These are phyloP conservation scores for Craniophora ligustri DNA, from an alignment of 2,888 invertebrate species.

Conservation along the genomic window DNA sequence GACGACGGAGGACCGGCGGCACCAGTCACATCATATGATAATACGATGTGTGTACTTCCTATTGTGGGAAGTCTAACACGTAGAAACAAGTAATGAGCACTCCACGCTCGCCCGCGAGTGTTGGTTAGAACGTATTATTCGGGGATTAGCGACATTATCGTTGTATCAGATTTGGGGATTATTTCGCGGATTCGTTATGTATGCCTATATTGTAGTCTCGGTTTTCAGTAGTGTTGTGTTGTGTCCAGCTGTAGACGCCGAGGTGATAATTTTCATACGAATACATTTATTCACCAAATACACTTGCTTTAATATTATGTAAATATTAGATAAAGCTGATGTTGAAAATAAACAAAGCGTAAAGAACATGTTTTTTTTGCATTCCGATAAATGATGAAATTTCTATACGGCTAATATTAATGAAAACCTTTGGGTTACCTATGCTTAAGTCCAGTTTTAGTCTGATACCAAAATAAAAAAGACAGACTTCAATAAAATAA, in stretches of 20 bases:
- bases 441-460: too few relatives aligned
- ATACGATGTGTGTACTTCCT: background rate
- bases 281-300: too few relatives aligned
- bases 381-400: too few relatives aligned
- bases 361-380: too few relatives aligned
- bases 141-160: background rate
- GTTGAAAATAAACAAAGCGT: too few relatives aligned
- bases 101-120: background rate
- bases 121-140: slow-evolving; percentile 3
- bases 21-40: too few relatives aligned
- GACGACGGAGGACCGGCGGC: too few relatives aligned
- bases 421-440: too few relatives aligned
- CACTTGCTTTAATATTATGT: too few relatives aligned
- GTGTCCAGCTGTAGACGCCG: background rate
- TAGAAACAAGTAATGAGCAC: background rate
- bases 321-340: too few relatives aligned
- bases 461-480: background rate
- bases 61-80: background rate
- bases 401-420: too few relatives aligned
- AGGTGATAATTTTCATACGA: background rate
- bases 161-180: background rate
- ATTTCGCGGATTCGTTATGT: background rate
- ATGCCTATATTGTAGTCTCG: background rate
- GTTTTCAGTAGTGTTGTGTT: background rate
- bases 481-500: slow-evolving; percentile 10